phyloP scores from a whole-genome alignment of 2,113 vertebrate species.

The Tor tambroides region DNA sequence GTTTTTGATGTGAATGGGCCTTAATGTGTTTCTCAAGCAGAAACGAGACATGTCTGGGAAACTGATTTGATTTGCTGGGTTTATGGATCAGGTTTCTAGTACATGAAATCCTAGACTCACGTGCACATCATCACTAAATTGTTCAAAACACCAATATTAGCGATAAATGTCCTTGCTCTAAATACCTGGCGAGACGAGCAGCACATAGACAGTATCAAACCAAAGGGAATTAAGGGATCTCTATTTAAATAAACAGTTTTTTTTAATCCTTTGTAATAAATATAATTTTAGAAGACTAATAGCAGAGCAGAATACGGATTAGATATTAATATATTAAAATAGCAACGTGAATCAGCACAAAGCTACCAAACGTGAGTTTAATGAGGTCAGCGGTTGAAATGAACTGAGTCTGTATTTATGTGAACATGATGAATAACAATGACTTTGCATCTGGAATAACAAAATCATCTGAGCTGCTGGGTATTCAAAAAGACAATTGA shows the following conservation, averaged over 20 bases:
- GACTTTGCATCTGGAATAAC: not conserved
- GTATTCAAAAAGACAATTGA: not conserved
- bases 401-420: not conserved
- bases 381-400: not conserved
- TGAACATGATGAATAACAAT: not conserved
- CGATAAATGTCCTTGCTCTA: not conserved
- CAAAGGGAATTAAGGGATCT: conserved; percentile 18
- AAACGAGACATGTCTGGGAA: not conserved
- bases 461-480: not conserved
- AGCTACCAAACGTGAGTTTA: not conserved
- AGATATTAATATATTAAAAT: not conserved
- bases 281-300: conserved; percentile 4
- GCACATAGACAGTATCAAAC: not conserved
- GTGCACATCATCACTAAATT: not conserved
- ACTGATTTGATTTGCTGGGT: not conserved
- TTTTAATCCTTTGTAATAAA: conserved; percentile 10
- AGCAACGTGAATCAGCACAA: conserved; percentile 2
- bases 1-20: not conserved
- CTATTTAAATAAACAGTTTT: conserved; percentile 5
- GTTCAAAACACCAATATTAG: not conserved
- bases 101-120: not conserved
- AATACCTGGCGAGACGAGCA: not conserved
- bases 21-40: not conserved
- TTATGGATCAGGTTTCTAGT: conserved; percentile 16
- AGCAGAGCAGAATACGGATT: not conserved